Evolutionary conservation across 2,113 vertebrate species (phyloP).

Genomic region (Opisthocomus hoazin): DNA sequence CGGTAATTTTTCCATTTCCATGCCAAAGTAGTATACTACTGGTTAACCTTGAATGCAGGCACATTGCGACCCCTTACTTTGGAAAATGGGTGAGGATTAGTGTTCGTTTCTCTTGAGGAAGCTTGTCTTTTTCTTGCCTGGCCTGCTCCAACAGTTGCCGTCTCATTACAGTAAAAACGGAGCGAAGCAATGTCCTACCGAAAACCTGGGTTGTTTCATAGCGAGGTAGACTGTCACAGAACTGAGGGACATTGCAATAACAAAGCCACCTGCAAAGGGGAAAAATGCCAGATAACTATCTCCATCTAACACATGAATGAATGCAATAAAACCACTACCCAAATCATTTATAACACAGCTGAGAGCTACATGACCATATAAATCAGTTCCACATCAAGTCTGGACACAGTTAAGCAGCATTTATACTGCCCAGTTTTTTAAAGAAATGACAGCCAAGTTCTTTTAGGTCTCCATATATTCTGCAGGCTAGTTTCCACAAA

Average conservation of each 20-base stretch:
- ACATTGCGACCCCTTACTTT: slow-evolving; percentile 78
- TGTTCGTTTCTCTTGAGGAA: slow-evolving; percentile 94
- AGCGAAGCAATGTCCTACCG: slow-evolving; percentile 89
- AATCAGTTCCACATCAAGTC: not conserved
- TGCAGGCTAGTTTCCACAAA: not conserved
- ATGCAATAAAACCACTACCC: not conserved
- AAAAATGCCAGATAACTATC: not conserved
- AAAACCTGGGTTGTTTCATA: slow-evolving; percentile 98
- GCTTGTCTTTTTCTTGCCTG: slow-evolving; percentile 96
- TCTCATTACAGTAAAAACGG: slow-evolving; percentile 96
- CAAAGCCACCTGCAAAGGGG: slow-evolving; percentile 87
- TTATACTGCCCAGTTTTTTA: not conserved
- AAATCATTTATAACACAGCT: not conserved
- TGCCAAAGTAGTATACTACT: not conserved
- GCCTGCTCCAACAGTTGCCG: slow-evolving; percentile 94
- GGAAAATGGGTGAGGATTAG: slow-evolving; percentile 98
- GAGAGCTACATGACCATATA: not conserved
- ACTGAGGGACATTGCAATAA: slow-evolving; percentile 98
- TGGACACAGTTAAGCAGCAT: not conserved
- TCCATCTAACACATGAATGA: not conserved
- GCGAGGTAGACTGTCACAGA: slow-evolving; percentile 95
- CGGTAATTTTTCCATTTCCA: not conserved
- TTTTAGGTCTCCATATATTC: not conserved
- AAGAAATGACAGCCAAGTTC: not conserved
- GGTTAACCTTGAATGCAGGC: not conserved